Evolutionary conservation across 1,140 invertebrate genomes (phyloP).

Genomic region (Musca vetustissima): DNA sequence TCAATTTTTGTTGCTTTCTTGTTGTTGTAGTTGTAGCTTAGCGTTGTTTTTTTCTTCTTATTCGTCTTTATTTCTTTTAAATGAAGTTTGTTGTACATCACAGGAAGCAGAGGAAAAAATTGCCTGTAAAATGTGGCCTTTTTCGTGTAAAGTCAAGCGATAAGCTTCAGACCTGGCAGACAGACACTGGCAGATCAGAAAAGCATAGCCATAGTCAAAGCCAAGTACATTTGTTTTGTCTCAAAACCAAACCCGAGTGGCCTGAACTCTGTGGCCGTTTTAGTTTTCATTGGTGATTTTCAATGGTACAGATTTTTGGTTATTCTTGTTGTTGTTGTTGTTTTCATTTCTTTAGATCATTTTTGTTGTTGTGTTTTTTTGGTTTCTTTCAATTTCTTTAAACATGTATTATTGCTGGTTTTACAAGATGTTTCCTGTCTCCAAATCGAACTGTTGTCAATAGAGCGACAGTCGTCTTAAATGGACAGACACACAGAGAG

Average conservation of each 20-base stretch:
- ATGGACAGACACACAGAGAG: too few species aligned
- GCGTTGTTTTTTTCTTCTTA: not conserved
- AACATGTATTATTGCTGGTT: conserved; percentile 53
- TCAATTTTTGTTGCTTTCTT: not conserved
- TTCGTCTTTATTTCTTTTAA: conserved; percentile 4
- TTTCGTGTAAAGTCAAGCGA: conserved; percentile 30
- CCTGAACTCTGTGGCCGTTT: too few species aligned
- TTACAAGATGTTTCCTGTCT: conserved; percentile 56
- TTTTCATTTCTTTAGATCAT: too few species aligned
- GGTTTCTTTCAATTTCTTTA: not conserved
- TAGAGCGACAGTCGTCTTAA: conserved; percentile 26
- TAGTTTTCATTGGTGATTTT: too few species aligned
- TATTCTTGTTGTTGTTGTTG: too few species aligned
- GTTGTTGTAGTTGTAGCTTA: too few species aligned
- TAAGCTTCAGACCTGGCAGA: conserved; percentile 11
- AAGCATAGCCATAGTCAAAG: too few species aligned
- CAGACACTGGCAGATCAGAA: not conserved
- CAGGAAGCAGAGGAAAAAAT: too few species aligned
- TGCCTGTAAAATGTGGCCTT: conserved; percentile 17
- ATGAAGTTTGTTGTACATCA: not conserved
- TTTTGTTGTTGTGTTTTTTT: too few species aligned
- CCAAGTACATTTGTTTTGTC: too few species aligned
- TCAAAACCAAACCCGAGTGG: too few species aligned
- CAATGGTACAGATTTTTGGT: too few species aligned
- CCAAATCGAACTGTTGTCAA: conserved; percentile 54